Evolutionary conservation across 2,888 invertebrate genomes (phyloP).

Genomic region (Noctua fimbriata): DNA sequence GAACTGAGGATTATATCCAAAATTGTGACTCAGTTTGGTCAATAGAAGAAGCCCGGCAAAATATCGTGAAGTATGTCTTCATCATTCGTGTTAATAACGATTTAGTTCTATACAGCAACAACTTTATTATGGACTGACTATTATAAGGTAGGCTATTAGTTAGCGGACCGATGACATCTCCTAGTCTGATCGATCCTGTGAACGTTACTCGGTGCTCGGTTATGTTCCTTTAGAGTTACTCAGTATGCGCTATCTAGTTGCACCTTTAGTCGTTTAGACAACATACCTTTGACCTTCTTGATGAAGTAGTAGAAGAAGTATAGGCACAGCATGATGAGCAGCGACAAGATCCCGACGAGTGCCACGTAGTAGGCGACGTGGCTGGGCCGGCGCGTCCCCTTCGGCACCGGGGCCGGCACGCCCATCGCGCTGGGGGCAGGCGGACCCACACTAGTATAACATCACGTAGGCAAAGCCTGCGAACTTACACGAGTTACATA

Average conservation of each 20-base stretch:
- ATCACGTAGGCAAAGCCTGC: neutral
- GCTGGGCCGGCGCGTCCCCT: conserved; percentile 77
- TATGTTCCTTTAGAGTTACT: neutral
- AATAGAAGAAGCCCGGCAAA: neutral
- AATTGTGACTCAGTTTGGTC: neutral
- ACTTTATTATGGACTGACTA: neutral
- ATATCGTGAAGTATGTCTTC: neutral
- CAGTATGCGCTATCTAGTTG: neutral
- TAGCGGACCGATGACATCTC: neutral
- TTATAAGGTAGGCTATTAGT: neutral
- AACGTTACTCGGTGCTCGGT: neutral
- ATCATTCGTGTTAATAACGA: neutral
- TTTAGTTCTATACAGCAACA: neutral
- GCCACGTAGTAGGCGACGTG: conserved; percentile 85
- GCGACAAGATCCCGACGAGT: conserved; percentile 78
- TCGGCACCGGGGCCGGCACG: conserved; percentile 66
- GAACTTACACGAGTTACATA: neutral
- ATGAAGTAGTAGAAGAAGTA: conserved; percentile 86
- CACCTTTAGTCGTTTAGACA: neutral
- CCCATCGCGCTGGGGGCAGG: conserved; percentile 67
- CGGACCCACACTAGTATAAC: conserved; percentile 20
- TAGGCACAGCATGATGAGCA: conserved; percentile 80
- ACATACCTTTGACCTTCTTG: conserved; percentile 79
- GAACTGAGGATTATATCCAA: neutral
- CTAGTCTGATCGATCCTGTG: neutral